Evolutionary conservation across 2,797 vertebrate genomes (phyloP).

Genomic region (Darevskia mixta): DNA sequence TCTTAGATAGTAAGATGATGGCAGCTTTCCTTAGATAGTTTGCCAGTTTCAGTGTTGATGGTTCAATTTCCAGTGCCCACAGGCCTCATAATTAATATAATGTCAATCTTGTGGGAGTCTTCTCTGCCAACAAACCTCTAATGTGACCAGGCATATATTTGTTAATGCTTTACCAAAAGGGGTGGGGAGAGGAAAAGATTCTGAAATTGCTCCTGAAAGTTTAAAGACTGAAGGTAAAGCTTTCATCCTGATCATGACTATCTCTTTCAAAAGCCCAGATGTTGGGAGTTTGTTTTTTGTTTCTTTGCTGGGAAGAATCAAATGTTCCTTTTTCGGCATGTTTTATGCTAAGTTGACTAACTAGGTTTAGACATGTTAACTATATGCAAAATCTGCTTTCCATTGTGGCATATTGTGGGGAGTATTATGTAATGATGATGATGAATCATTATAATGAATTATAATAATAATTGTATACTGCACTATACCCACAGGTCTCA

Average conservation of each 20-base stretch:
- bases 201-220: slow-evolving; percentile 42
- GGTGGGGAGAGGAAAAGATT: not conserved
- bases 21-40: slow-evolving; percentile 43
- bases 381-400: slow-evolving; percentile 30
- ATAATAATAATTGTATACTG: too few species aligned
- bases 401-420: too few species aligned
- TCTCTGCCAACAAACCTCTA: slow-evolving; percentile 39
- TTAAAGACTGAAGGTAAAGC: slow-evolving; percentile 7
- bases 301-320: slow-evolving; percentile 24
- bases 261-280: slow-evolving; percentile 46
- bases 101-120: not conserved
- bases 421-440: not conserved
- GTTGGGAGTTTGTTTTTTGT: slow-evolving; percentile 32
- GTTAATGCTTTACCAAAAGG: not conserved
- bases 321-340: slow-evolving; percentile 37
- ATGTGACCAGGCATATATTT: slow-evolving; percentile 46
- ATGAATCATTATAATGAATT: too few species aligned
- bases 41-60: slow-evolving; percentile 36
- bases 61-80: slow-evolving; percentile 33
- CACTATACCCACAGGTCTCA: too few species aligned
- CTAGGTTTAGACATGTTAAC: slow-evolving; percentile 36
- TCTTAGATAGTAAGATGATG: slow-evolving; percentile 50
- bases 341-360: slow-evolving; percentile 29
- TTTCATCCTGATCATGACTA: slow-evolving; percentile 35
- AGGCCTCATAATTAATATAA: slow-evolving; percentile 52